phyloP scores from a whole-genome alignment of 2,113 vertebrate species.

The Siniperca chuatsi region DNA sequence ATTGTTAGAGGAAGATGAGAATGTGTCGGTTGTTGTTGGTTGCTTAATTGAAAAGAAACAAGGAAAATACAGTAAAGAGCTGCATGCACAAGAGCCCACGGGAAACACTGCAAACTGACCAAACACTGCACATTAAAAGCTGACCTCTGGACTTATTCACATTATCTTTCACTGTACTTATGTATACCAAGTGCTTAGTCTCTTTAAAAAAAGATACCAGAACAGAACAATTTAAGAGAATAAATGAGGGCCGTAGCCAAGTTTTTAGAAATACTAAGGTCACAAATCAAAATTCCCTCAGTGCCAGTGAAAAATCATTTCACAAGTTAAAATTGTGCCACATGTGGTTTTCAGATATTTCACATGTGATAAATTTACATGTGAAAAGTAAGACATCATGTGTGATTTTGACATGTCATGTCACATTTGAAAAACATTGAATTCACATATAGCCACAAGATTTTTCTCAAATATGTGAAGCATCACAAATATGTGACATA shows the following conservation, averaged over 20 bases:
- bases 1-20: slow-evolving; percentile 60
- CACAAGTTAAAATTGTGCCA: not conserved
- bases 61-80: not conserved
- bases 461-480: too few relatives aligned
- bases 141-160: slow-evolving; percentile 14
- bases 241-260: too few relatives aligned
- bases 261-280: slow-evolving; percentile 6
- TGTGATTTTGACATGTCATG: not conserved
- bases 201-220: not conserved
- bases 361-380: not conserved
- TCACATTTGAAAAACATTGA: not conserved
- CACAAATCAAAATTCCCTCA: not conserved
- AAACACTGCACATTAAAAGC: slow-evolving; percentile 38
- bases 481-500: too few relatives aligned
- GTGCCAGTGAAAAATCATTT: not conserved
- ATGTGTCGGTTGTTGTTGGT: slow-evolving; percentile 20
- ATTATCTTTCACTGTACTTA: slow-evolving; percentile 13
- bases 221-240: not conserved
- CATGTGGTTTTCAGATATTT: not conserved
- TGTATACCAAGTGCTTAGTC: not conserved
- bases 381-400: not conserved
- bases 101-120: slow-evolving; percentile 48
- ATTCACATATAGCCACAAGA: not conserved
- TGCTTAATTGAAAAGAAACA: slow-evolving; percentile 29
- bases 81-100: not conserved